Percentiles rank a stretch among this genome's conserved stretches.
Conservation (phyloP, 1,140 invertebrate species). For the Heliothis subflexa region DNA sequence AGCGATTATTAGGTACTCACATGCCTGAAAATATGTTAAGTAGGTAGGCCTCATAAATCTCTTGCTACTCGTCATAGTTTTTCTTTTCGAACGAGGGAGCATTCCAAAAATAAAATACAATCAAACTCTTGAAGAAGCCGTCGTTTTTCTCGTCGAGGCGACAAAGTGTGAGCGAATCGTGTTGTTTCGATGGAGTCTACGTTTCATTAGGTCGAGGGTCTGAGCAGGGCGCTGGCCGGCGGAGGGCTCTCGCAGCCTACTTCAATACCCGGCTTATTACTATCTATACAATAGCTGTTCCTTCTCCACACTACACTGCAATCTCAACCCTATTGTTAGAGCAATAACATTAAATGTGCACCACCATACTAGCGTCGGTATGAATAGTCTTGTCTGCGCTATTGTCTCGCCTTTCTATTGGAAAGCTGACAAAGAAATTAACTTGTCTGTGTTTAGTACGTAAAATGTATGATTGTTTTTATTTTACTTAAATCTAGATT, state of each 20-base stretch:
- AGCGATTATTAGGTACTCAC: too few relatives aligned
- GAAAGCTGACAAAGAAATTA: slow-evolving; percentile 53
- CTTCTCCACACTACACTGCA: slow-evolving; percentile 48
- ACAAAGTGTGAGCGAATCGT: slow-evolving; percentile 34
- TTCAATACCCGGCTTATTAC: slow-evolving; percentile 65
- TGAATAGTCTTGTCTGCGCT: slow-evolving; percentile 53
- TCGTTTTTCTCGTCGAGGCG: slow-evolving; percentile 38
- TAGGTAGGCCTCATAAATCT: not conserved
- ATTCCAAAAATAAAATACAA: slow-evolving; percentile 1
- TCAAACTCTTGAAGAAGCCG: slow-evolving; percentile 10
- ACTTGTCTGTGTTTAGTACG: slow-evolving; percentile 42
- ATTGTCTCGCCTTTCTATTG: slow-evolving; percentile 55
- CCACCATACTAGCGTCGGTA: slow-evolving; percentile 32
- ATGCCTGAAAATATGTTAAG: too few relatives aligned
- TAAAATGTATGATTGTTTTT: slow-evolving; percentile 33
- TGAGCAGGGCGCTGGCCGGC: slow-evolving; percentile 58
- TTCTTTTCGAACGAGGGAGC: too few relatives aligned
- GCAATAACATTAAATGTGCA: slow-evolving; percentile 4
- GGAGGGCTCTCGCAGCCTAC: slow-evolving; percentile 61
- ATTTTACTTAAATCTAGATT: not conserved
- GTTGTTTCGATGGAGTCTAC: slow-evolving; percentile 52
- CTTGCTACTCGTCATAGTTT: not conserved
- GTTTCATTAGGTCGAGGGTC: slow-evolving; percentile 64
- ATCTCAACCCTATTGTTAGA: slow-evolving; percentile 55
- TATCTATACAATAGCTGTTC: slow-evolving; percentile 52